Percentiles rank a stretch among this genome's conserved stretches.
These are phyloP conservation scores for Cyclura pinguis DNA, from an alignment of 2,797 vertebrate species.

Conservation along the genomic window DNA sequence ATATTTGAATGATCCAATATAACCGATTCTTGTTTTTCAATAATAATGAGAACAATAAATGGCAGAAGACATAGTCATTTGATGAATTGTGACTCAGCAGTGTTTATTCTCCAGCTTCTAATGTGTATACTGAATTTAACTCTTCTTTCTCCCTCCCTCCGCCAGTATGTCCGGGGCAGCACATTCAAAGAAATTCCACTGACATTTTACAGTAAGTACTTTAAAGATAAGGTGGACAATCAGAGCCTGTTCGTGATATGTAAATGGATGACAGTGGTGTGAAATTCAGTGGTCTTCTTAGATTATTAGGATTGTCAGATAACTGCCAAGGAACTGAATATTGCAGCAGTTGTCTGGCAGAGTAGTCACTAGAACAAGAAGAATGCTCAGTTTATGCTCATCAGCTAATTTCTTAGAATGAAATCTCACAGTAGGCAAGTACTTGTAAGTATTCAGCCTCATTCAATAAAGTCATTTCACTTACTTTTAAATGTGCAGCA, in stretches of 20 bases:
- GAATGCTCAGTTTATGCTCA: not conserved
- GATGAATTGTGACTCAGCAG: not conserved
- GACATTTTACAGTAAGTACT: constrained; percentile 88
- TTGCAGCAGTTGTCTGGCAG: not conserved
- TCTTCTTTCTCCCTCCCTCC: constrained; percentile 60
- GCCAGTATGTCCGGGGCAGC: constrained; percentile 89
- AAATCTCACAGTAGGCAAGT: no score
- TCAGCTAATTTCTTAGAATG: no score
- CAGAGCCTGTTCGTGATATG: not conserved
- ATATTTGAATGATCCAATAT: not conserved
- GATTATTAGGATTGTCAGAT: not conserved
- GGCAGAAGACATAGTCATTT: not conserved
- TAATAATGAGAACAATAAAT: not conserved
- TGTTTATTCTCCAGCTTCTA: not conserved
- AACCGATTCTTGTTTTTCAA: not conserved
- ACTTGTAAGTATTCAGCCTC: not conserved
- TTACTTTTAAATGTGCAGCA: not conserved
- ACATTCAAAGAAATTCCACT: constrained; percentile 93
- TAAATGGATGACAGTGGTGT: not conserved
- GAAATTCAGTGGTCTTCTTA: not conserved
- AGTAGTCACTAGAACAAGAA: not conserved
- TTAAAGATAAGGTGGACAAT: not conserved
- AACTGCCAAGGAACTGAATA: not conserved
- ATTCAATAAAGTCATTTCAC: not conserved
- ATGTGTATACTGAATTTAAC: constrained; percentile 28